Evolutionary conservation across 1,140 invertebrate genomes (phyloP).

Genomic region (Papilio polytes): DNA sequence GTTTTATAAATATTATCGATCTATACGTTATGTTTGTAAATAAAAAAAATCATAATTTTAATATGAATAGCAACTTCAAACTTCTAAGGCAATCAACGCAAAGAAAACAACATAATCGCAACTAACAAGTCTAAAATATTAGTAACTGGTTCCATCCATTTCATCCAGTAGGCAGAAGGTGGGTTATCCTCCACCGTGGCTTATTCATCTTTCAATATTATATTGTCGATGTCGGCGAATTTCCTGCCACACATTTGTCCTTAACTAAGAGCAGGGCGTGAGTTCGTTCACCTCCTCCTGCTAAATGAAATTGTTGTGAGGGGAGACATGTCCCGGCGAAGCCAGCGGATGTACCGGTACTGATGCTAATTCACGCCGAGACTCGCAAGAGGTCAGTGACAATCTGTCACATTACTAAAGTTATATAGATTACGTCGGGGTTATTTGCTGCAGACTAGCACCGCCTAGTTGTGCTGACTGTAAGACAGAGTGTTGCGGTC

Average conservation of each 20-base stretch:
- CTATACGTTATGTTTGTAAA: neutral
- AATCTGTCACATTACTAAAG: neutral
- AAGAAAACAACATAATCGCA: neutral
- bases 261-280: neutral
- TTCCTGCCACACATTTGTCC: neutral
- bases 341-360: neutral
- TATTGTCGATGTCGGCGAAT: neutral
- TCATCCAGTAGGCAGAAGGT: neutral
- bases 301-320: constrained; percentile 3
- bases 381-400: neutral
- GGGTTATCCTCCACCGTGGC: neutral
- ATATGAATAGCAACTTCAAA: neutral
- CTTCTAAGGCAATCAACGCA: neutral
- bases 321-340: neutral
- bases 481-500: neutral
- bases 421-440: neutral
- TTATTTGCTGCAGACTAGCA: neutral
- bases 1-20: neutral
- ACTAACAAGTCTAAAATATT: neutral
- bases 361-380: constrained; percentile 3
- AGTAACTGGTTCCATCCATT: neutral
- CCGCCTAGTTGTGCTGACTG: neutral
- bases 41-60: constrained; percentile 8
- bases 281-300: constrained; percentile 6
- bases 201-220: neutral